Percentiles rank a stretch among this genome's conserved stretches.
Conservation (phyloP, 2,888 invertebrate species). For the Lasioglossum pauxillum region DNA sequence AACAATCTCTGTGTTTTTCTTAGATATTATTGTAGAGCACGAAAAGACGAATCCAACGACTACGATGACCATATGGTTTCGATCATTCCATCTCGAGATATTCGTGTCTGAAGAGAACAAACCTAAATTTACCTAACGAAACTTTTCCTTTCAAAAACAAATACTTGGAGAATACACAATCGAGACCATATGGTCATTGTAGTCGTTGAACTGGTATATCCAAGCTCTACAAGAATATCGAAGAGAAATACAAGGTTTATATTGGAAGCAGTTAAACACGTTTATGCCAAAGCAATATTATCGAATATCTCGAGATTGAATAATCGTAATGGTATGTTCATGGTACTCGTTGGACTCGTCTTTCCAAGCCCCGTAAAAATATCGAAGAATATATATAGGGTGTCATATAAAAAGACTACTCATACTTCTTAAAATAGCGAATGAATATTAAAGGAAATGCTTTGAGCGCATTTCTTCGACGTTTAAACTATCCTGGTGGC, state of each 20-base stretch:
- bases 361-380: background rate
- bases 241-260: background rate
- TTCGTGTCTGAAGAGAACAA: background rate
- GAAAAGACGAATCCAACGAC: background rate
- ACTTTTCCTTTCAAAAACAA: background rate
- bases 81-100: background rate
- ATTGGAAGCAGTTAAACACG: background rate
- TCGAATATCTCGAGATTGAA: background rate
- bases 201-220: background rate
- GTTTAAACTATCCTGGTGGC: slow-evolving; percentile 11
- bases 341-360: background rate
- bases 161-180: background rate
- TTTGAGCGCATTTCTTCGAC: slow-evolving; percentile 4
- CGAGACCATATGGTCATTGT: background rate
- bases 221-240: background rate
- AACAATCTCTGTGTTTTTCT: background rate
- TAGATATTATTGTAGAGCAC: background rate
- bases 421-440: background rate
- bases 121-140: background rate
- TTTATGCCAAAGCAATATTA: background rate
- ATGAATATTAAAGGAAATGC: background rate
- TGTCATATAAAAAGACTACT: background rate
- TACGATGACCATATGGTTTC: background rate
- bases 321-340: background rate
- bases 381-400: background rate